Evolutionary conservation across 1,140 invertebrate genomes (phyloP), one percentile per base, ranked within the genome.

Genomic region (Ostrea edulis): DNA sequence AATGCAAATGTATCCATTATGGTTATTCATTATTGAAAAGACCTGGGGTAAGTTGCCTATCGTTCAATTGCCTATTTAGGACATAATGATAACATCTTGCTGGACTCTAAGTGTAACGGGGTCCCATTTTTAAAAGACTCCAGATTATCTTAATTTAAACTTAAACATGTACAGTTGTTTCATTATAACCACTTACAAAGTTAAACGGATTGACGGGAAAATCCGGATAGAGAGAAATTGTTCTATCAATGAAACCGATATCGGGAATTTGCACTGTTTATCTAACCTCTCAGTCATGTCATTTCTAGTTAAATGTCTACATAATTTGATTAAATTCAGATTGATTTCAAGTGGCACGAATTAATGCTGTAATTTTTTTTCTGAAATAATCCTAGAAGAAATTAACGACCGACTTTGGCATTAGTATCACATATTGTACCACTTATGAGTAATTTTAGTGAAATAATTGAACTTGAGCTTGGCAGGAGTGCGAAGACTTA

Each of bases 81-180:
- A 77, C 68, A 77, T 29, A 29, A 25, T 77, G 68, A 77, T 77
- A 77, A 77, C 68, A 77, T 77, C 68, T 29, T 77, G 25, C 14
- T 12, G 22, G 25, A 25, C 68, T 77, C 25, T 77, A 29, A 77
- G 22, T 77, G 11, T 25, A 77, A 14, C 12, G 68, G 29, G 68
- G 29, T 25, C 68, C 68, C 25, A 77, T 77, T 35, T 77, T 77
- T 77, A 77, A 77, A 77, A 77, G 68, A 77, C 68, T 29, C 68
- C 29, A 77, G 68, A 77, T 77, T 77, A 44, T 77, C 68, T 77
- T 77, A 77, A 77, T 77, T 77, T 77, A 25, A 25, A 71, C 68
- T 77, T 77, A 35, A 77, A 77, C 25, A 17, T 29, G 25, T 25
- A 77, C 8, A 29, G 22, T 77, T 77, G 68, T 9, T 77, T 25